phyloP scores from a whole-genome alignment of 1,140 invertebrate species.

The Lepidurus arcticus region DNA sequence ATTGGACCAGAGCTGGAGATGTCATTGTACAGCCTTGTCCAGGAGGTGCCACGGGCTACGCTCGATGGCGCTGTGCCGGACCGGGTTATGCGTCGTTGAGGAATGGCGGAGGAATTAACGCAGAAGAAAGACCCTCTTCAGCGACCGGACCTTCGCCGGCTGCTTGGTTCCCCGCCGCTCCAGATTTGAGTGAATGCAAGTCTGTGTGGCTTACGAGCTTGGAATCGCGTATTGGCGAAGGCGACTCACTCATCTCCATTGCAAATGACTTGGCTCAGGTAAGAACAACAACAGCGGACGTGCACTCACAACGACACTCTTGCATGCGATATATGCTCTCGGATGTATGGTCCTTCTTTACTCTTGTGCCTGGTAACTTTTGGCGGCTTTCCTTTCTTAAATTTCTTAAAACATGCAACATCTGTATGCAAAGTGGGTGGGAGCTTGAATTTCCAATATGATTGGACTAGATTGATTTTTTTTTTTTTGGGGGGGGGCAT shows the following conservation, averaged over 20 bases:
- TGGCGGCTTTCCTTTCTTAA: too few species aligned
- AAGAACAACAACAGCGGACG: slow-evolving; percentile 40
- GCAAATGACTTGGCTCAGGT: slow-evolving; percentile 68
- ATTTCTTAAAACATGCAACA: too few species aligned
- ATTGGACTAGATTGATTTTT: background rate
- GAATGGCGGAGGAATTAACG: background rate
- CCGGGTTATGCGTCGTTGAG: slow-evolving; percentile 6
- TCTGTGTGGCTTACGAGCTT: slow-evolving; percentile 82
- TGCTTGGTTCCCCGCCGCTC: slow-evolving; percentile 66
- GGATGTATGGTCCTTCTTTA: too few species aligned
- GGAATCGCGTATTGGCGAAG: slow-evolving; percentile 66
- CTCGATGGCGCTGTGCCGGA: slow-evolving; percentile 64
- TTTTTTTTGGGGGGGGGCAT: background rate
- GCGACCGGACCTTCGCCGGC: slow-evolving; percentile 44
- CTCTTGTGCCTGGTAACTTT: too few species aligned
- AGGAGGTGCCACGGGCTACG: slow-evolving; percentile 75
- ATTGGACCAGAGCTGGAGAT: slow-evolving; percentile 72
- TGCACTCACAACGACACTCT: background rate
- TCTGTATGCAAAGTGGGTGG: too few species aligned
- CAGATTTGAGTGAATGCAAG: slow-evolving; percentile 83
- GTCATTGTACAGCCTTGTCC: slow-evolving; percentile 77
- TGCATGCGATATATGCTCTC: too few species aligned
- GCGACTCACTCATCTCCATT: slow-evolving; percentile 68
- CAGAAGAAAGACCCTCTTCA: slow-evolving; percentile 38
- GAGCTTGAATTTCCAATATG: background rate